These are phyloP conservation scores for Parauchenoglanis ngamensis DNA, from an alignment of 2,797 vertebrate species.

Conservation along the genomic window DNA sequence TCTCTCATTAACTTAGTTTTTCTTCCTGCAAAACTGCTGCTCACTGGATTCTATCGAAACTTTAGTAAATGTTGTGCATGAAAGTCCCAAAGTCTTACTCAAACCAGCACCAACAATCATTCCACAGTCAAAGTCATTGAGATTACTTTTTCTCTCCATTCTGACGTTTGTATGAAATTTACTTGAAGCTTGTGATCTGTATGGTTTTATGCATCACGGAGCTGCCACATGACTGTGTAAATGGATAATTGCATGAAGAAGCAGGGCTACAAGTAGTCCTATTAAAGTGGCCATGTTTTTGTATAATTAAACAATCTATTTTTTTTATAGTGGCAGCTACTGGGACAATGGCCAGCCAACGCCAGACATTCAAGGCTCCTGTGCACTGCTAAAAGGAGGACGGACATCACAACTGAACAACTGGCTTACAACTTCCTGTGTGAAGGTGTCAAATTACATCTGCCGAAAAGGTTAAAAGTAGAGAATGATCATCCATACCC, in stretches of 20 bases:
- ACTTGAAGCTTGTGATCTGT: neutral
- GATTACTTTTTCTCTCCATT: neutral
- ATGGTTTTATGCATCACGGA: neutral
- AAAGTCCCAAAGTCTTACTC: neutral
- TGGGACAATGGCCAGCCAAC: neutral
- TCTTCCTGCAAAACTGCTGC: too few relatives aligned
- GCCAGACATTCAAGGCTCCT: constrained; percentile 35
- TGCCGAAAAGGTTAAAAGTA: constrained; percentile 60
- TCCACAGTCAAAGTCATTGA: neutral
- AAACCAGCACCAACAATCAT: neutral
- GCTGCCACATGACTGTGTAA: neutral
- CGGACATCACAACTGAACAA: constrained; percentile 24
- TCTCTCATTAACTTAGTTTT: too few relatives aligned
- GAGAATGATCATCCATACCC: neutral
- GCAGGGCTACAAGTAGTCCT: neutral
- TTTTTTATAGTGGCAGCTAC: constrained; percentile 61
- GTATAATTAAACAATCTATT: neutral
- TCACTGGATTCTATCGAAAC: neutral
- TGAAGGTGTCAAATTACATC: constrained; percentile 64
- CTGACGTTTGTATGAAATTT: neutral
- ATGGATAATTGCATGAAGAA: neutral
- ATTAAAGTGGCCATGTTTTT: neutral
- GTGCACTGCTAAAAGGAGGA: constrained; percentile 58
- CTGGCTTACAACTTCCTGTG: constrained; percentile 55
- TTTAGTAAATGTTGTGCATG: neutral